Evolutionary conservation across 2,888 invertebrate species (phyloP).

Genomic region (Meloe dianella): DNA sequence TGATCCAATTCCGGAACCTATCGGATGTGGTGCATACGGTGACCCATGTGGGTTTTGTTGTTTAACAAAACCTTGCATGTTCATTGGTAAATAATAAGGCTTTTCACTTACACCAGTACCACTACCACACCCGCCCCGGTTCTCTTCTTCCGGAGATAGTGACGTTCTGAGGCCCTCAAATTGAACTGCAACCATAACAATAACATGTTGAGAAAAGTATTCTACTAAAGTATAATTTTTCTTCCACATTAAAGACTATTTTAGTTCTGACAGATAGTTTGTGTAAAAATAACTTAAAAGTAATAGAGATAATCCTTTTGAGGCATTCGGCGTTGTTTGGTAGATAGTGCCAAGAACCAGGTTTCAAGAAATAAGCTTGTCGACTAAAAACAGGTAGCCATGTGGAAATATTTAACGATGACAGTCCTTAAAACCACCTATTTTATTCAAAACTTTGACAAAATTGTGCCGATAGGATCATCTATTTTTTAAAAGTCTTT

Average conservation of each 20-base stretch:
- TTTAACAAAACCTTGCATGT: conserved; percentile 55
- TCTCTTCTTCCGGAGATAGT: conserved; percentile 43
- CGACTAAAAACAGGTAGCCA: conserved; percentile 38
- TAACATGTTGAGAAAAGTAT: not conserved
- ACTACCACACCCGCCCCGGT: conserved; percentile 28
- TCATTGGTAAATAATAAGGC: conserved; percentile 40
- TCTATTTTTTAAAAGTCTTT: not conserved
- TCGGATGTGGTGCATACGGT: conserved; percentile 47
- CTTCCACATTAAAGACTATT: not conserved
- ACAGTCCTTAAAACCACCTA: not conserved
- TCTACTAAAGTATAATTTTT: not conserved
- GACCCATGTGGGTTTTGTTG: conserved; percentile 48
- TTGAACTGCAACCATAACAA: conserved; percentile 43
- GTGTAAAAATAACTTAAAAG: conserved; percentile 4
- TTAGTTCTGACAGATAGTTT: not conserved
- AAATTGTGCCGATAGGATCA: not conserved
- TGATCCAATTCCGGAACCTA: conserved; percentile 46
- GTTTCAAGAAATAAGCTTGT: conserved; percentile 20
- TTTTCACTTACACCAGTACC: conserved; percentile 31
- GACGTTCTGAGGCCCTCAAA: conserved; percentile 48
- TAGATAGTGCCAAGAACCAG: conserved; percentile 20
- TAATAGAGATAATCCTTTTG: conserved; percentile 35
- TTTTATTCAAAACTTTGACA: conserved; percentile 9
- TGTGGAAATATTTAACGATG: conserved; percentile 36
- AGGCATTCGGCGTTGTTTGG: conserved; percentile 33